These are phyloP conservation scores for Laupala kohalensis DNA, from an alignment of 1,140 invertebrate genomes.

Conservation along the genomic window DNA sequence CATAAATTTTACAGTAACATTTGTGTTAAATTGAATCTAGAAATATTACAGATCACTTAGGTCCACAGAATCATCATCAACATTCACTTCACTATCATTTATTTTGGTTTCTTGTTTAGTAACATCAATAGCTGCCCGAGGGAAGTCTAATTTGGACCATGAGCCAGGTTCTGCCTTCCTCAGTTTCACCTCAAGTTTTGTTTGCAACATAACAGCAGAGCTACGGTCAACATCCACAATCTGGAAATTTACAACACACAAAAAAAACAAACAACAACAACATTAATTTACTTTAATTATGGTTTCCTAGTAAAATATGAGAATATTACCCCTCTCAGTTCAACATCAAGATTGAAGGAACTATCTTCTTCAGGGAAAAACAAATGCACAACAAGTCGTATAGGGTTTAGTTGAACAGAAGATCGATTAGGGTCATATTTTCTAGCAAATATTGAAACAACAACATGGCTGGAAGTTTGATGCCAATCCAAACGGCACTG, in stretches of 20 bases:
- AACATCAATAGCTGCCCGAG: constrained; percentile 17
- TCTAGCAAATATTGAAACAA: constrained; percentile 82
- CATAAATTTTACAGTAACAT: no score
- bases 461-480: constrained; percentile 69
- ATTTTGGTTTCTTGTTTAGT: constrained; percentile 4
- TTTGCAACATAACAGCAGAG: constrained; percentile 63
- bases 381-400: constrained; percentile 61
- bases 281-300: not conserved
- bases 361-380: constrained; percentile 63
- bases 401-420: constrained; percentile 67
- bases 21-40: no score
- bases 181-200: constrained; percentile 93
- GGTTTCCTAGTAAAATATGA: not conserved
- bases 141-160: constrained; percentile 66
- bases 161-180: constrained; percentile 70
- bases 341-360: constrained; percentile 63
- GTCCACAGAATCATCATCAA: constrained; percentile 35
- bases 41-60: constrained; percentile 25
- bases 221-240: constrained; percentile 55
- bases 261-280: not conserved
- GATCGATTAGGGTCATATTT: constrained; percentile 68
- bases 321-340: constrained; percentile 64
- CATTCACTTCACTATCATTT: constrained; percentile 22
- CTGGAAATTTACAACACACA: constrained; percentile 27
- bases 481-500: constrained; percentile 88